A percentile compares a stretch with the other conserved stretches of the same genome.
Evolutionary conservation across 1,140 invertebrate species (phyloP).

Genomic region (Lamellibrachia luymesi): DNA sequence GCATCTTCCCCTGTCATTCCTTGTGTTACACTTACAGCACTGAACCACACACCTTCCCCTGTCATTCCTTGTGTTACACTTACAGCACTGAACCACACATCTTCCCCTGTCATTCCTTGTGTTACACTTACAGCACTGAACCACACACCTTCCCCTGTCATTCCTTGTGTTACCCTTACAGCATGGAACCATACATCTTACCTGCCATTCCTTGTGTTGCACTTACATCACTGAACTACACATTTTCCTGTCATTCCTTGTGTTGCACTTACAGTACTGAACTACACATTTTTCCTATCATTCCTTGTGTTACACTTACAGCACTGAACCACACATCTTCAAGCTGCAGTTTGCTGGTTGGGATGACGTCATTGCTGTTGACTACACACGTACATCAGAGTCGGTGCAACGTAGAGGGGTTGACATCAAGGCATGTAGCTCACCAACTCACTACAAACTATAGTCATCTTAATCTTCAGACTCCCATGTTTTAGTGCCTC

Average conservation of each 20-base stretch:
- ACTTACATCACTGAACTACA: no score
- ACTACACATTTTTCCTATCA: not conserved
- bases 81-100: no score
- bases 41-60: no score
- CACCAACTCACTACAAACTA: not conserved
- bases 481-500: not conserved
- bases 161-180: no score
- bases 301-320: constrained; percentile 33
- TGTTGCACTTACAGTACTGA: not conserved
- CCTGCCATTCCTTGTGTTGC: no score
- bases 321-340: constrained; percentile 78
- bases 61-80: no score
- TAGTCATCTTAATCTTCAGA: not conserved
- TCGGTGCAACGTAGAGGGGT: constrained; percentile 94
- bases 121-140: no score
- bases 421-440: constrained; percentile 70
- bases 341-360: constrained; percentile 96
- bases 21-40: not conserved
- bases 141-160: no score
- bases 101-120: no score
- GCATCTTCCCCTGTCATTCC: no score
- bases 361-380: constrained; percentile 99
- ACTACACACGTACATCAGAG: constrained; percentile 97
- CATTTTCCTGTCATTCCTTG: no score
- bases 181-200: no score